Conservation (phyloP, 2,113 vertebrate genomes). For the Neolamprologus sp. region DNA sequence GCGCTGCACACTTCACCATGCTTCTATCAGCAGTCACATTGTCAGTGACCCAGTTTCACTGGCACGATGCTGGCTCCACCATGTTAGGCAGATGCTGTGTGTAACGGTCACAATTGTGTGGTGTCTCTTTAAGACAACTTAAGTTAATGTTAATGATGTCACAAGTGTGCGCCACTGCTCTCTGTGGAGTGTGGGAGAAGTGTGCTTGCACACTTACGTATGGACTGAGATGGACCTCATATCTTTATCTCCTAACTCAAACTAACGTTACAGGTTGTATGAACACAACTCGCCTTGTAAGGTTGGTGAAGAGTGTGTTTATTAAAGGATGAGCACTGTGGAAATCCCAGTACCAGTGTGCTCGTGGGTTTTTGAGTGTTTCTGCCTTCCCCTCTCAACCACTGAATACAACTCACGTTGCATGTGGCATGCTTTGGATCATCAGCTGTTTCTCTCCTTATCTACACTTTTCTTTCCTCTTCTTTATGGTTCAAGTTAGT, state of each 20-base stretch:
- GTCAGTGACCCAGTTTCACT: background rate
- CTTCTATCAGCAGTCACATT: background rate
- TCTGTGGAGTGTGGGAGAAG: background rate
- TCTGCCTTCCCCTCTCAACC: background rate
- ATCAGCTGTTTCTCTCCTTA: background rate
- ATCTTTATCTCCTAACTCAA: background rate
- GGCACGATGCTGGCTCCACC: background rate
- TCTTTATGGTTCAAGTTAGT: background rate
- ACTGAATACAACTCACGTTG: background rate
- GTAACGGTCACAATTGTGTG: accelerated
- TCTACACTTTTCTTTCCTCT: background rate
- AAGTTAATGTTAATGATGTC: background rate
- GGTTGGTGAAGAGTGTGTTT: background rate
- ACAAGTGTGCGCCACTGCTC: background rate
- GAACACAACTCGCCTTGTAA: background rate
- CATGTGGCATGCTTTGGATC: background rate
- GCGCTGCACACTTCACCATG: accelerated
- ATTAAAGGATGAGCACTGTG: background rate
- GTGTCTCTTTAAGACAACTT: background rate
- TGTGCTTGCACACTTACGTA: background rate
- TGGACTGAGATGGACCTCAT: background rate
- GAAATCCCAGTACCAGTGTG: background rate
- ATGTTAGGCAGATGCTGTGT: background rate
- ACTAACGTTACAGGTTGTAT: background rate
- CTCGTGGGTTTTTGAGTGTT: background rate